A percentile compares a stretch with the other conserved stretches of the same genome.
These are phyloP conservation scores for Scyliorhinus canicula DNA, from an alignment of 2,797 vertebrate genomes.

Conservation along the genomic window DNA sequence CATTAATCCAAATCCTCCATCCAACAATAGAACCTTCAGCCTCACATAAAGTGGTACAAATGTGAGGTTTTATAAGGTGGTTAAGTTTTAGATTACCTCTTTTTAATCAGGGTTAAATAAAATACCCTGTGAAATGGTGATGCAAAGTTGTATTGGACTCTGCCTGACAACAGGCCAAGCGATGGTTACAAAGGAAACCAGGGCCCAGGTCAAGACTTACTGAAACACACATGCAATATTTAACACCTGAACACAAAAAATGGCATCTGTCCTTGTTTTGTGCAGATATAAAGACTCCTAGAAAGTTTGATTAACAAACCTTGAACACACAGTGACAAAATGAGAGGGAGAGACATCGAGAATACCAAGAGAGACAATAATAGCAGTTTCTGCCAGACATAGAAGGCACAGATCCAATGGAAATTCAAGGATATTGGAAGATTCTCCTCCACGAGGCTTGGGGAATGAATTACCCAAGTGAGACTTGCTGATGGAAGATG, in stretches of 20 bases:
- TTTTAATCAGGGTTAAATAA: background rate
- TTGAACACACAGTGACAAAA: too few species aligned
- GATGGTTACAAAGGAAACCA: background rate
- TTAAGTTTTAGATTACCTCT: background rate
- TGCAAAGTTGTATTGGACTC: background rate
- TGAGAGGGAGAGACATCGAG: too few species aligned
- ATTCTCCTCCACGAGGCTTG: background rate
- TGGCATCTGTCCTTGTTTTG: background rate
- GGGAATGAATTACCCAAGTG: background rate
- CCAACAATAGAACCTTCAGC: background rate
- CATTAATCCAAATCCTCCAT: background rate
- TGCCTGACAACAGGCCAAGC: background rate
- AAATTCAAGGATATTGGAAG: background rate
- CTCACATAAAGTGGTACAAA: background rate
- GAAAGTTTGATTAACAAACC: background rate
- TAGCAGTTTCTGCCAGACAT: too few species aligned
- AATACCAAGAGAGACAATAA: too few species aligned
- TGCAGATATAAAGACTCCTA: background rate
- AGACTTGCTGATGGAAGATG: background rate
- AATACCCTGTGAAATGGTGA: background rate
- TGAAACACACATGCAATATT: background rate
- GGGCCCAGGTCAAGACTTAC: background rate
- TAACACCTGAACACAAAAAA: background rate
- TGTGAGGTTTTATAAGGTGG: background rate
- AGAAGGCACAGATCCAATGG: background rate